Evolutionary conservation across 2,113 vertebrate species (phyloP).

Genomic region (Cettia cetti): DNA sequence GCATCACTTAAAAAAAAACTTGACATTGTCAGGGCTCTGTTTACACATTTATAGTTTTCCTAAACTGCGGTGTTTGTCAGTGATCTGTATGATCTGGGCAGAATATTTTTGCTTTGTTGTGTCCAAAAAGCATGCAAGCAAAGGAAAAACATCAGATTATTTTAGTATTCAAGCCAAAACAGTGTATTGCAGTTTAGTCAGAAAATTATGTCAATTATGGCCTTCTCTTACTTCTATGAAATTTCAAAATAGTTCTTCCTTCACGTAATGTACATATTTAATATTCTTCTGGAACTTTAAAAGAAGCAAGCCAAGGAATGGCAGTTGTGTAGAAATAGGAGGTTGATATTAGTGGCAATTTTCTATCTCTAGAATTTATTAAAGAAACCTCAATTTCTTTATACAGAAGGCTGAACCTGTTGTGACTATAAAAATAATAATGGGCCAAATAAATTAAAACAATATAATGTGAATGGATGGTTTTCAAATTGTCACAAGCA

Average conservation of each 20-base stretch:
- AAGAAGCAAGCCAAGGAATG: not conserved
- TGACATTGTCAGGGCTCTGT: not conserved
- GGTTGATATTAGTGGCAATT: not conserved
- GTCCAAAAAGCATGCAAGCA: not conserved
- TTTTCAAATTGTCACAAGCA: not conserved
- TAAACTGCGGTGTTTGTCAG: not conserved
- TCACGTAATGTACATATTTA: not conserved
- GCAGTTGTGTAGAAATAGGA: not conserved
- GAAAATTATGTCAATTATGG: not conserved
- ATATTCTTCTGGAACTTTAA: not conserved
- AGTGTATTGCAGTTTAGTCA: not conserved
- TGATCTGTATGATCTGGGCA: not conserved
- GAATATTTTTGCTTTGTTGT: not conserved
- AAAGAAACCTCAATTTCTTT: not conserved
- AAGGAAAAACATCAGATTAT: not conserved
- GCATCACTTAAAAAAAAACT: not conserved
- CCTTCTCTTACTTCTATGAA: not conserved
- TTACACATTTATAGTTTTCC: not conserved
- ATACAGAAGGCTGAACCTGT: not conserved
- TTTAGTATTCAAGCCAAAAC: not conserved
- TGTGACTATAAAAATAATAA: not conserved
- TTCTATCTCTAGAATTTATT: not conserved
- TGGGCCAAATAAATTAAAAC: not conserved
- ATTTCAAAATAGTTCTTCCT: not conserved
- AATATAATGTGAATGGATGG: not conserved